phyloP scores from a whole-genome alignment of 2,797 vertebrate species.

The Vespertilio murinus region DNA sequence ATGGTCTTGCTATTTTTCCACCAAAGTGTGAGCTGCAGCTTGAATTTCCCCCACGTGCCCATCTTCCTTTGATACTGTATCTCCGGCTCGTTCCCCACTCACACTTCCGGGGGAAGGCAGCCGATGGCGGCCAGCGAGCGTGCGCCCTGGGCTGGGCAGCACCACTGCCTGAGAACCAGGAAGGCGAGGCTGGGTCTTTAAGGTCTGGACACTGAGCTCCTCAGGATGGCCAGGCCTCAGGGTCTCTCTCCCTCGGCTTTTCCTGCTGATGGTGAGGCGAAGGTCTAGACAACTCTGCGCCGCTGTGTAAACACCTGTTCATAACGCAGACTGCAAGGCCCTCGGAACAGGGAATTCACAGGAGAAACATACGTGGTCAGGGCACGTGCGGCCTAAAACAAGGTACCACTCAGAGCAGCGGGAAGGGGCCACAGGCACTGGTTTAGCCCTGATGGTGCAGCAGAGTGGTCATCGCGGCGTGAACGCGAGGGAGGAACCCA shows the following conservation, averaged over 20 bases:
- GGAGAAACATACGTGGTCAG: not conserved
- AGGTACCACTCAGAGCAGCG: not conserved
- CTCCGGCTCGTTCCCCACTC: not conserved
- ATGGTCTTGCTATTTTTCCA: slow-evolving; percentile 1
- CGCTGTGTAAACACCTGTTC: not conserved
- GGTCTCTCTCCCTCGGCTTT: not conserved
- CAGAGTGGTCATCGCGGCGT: not conserved
- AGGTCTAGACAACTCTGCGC: not conserved
- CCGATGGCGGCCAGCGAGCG: not conserved
- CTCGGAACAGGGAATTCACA: not conserved
- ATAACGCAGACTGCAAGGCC: not conserved
- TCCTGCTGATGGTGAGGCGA: not conserved
- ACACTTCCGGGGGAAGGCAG: not conserved
- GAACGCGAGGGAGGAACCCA: too few species aligned
- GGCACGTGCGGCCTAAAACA: not conserved
- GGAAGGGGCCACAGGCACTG: too few species aligned
- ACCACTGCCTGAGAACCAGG: not conserved
- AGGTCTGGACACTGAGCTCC: not conserved
- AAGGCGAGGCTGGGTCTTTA: not conserved
- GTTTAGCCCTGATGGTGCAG: not conserved
- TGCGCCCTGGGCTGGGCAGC: not conserved
- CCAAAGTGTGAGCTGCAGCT: not conserved
- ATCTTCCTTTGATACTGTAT: slow-evolving; percentile 5
- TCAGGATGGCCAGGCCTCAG: not conserved
- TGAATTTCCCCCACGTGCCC: not conserved